A percentile compares a stretch with the other conserved stretches of the same genome.
phyloP scores from a whole-genome alignment of 2,113 vertebrate genomes.

The Choloepus hoffmanni region DNA sequence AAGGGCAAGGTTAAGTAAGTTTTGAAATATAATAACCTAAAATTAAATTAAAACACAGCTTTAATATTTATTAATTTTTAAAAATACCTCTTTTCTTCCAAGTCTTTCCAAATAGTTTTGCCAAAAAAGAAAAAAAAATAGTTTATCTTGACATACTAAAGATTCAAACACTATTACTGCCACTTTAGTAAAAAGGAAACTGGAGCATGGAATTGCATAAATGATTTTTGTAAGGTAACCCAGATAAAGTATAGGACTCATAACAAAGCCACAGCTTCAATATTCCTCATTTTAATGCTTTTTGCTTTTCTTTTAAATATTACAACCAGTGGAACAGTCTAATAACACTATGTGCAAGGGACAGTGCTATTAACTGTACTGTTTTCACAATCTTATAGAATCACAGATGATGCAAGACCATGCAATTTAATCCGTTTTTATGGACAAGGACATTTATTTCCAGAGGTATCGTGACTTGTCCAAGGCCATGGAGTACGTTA shows the following conservation, averaged over 20 bases:
- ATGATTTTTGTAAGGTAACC: conserved; percentile 70
- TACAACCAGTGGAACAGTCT: conserved; percentile 37
- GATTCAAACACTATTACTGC: conserved; percentile 72
- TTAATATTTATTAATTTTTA: conserved; percentile 58
- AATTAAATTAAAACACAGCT: conserved; percentile 71
- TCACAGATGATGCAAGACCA: background rate
- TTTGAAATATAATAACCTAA: conserved; percentile 70
- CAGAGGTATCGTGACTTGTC: background rate
- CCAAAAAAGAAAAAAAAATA: conserved; percentile 63
- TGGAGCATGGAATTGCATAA: conserved; percentile 78
- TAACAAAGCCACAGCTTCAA: conserved; percentile 7
- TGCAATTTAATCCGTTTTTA: conserved; percentile 21
- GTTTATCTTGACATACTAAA: conserved; percentile 72
- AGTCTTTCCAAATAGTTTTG: conserved; percentile 66
- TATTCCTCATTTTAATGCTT: conserved; percentile 57
- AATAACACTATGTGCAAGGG: background rate
- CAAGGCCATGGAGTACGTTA: background rate
- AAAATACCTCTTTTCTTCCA: conserved; percentile 46
- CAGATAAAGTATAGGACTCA: conserved; percentile 66
- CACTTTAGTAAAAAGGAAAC: conserved; percentile 75
- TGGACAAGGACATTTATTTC: conserved; percentile 9
- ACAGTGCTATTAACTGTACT: background rate
- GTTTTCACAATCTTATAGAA: conserved; percentile 26
- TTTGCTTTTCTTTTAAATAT: conserved; percentile 60
- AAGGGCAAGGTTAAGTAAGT: conserved; percentile 77